Conservation (phyloP, 2,113 vertebrate genomes). For the Gnathonemus longibarbis region DNA sequence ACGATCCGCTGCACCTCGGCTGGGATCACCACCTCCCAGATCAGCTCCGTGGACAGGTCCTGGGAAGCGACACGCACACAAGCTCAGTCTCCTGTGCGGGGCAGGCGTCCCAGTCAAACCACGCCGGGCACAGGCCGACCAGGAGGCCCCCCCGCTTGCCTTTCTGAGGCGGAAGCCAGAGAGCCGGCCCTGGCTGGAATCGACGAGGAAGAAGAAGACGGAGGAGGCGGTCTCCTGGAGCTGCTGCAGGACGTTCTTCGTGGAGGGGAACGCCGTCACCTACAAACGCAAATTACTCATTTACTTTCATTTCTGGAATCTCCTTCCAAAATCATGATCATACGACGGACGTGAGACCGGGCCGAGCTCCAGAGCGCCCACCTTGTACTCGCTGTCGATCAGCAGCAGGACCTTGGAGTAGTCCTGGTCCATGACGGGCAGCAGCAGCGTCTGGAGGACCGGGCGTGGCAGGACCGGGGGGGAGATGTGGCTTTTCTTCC, state of each 20-base stretch:
- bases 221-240: constrained; percentile 81
- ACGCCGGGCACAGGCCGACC: neutral
- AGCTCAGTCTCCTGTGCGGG: neutral
- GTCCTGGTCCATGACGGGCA: constrained; percentile 93
- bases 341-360: no score
- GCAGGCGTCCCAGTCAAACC: neutral
- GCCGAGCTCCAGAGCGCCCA: constrained; percentile 36
- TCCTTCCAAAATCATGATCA: neutral
- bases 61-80: constrained; percentile 31
- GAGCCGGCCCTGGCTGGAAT: constrained; percentile 74
- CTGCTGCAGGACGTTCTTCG: constrained; percentile 85
- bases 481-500: constrained; percentile 81
- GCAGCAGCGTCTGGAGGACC: constrained; percentile 80
- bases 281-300: constrained; percentile 38
- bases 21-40: constrained; percentile 83
- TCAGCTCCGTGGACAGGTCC: constrained; percentile 84
- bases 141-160: constrained; percentile 46
- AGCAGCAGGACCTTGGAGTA: constrained; percentile 89
- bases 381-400: constrained; percentile 88
- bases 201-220: constrained; percentile 85
- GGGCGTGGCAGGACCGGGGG: constrained; percentile 75
- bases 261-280: constrained; percentile 88
- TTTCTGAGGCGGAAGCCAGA: constrained; percentile 82
- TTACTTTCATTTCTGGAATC: neutral
- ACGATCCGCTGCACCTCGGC: constrained; percentile 80